Evolutionary conservation across 2,113 vertebrate species (phyloP), one percentile per base, ranked within the genome.

Genomic region (Jacana jacana): DNA sequence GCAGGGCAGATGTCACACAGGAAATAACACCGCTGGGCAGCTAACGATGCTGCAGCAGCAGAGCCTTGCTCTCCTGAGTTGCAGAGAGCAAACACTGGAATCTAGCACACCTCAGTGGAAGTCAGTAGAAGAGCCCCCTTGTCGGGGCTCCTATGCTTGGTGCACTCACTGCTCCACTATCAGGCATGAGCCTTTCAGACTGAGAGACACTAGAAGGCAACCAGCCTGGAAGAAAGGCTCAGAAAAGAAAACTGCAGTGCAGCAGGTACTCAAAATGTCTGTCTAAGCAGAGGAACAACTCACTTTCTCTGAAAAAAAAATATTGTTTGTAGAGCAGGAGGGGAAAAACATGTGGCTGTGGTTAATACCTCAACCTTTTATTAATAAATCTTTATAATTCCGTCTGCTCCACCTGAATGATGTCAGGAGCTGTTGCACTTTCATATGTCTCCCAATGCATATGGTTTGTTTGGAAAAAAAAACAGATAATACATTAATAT

Each of bases 101-200:
- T 97, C 96, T 96, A 97, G 96, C 95, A 97, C 96, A 97, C 95
- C 96, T 91, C 96, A 97, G 95, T 96, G 97, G 96, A 97, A 95
- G 88, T 71, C 96, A 69, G 93, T 3, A 97, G 96, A 94, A 97
- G 91, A 96, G 93, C 82, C 95, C 95, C 87, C 89, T 68, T 81
- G 52, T 39, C 60, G 7, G 65, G 76, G 82, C 93, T 94, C 66
- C 89, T 5, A 30, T 5, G 68, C 75, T 31, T 75, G 83, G 89
- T 64, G 80, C 69, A 35, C 55, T 80, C 19, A 8, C 40, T 75
- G 83, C 83, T 92, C 83, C 73, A 64, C 83, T 78, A 13, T 17
- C 55, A 16, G 64, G 46, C 86, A 23, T 8, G 22, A 83, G 48
- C 80, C 70, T 81, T 73, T 60, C 63, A n/a, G 18, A 17, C 27